Base-by-base conservation (phyloP, 2,888 invertebrate species). In the Calliopum simillimum region DNA sequence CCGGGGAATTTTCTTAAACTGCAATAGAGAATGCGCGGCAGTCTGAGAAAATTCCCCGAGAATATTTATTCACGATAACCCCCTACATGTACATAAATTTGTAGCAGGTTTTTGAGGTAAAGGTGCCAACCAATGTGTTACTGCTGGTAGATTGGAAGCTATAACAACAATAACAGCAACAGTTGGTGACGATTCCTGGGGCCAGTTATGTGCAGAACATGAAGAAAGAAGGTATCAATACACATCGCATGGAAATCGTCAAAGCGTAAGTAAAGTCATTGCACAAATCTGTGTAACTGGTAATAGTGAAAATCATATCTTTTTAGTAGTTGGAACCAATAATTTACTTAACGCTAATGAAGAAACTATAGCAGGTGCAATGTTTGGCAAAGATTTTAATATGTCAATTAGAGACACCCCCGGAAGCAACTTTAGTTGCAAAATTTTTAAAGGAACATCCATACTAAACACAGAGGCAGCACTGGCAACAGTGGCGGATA, bases 91-190 rank as follows among this genome's bases (percentile, higher is more conserved):
- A 13, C 89, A 87, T 19, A 91, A 92, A 80, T 99, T 98, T 86
- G 87, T 88, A 33, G 92, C 92, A 51, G 96, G 95, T 68, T 96
- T 91, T 87, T 99, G 99, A 21, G 99, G 99, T 1, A 99, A 99
- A 87, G 99, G 99, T 12, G 98, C 97, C 4, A 99, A 99, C 86
- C 98, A 99, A 86, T 97, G 97, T 86, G 92, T 98, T 2, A 94
- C 95, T 67, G 95, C 97, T 11, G 91, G 94, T 0, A 93, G 93
- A 84, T 88, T 98, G 44, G 98, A 97, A n/a, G 94, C 92, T 71
- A 89, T 90, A 66, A 90, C 93, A 4, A 90, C 91, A 3, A 90
- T 99, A 86, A 89, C 99, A 78, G 93, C 94, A 71, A 94, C 94
- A 88, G 96, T 97, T 59, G 98, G 98, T n/a, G 90, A 91, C 81